phyloP scores from a whole-genome alignment of 2,797 vertebrate species.

The Pseudocheirus occidentalis region DNA sequence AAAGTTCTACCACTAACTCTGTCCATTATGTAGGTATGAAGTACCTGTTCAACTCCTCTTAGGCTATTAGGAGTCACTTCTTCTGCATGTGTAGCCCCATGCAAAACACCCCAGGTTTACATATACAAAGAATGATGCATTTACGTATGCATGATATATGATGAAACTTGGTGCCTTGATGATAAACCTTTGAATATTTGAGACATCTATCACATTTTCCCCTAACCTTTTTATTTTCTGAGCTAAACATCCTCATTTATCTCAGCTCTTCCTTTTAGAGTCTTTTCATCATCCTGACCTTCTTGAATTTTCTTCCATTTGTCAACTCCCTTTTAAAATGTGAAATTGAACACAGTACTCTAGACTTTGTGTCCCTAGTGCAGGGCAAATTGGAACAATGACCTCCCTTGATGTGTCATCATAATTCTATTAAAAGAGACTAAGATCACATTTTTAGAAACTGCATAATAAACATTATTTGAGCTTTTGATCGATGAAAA shows the following conservation, averaged over 20 bases:
- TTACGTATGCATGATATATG: neutral
- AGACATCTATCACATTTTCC: neutral
- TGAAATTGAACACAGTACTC: neutral
- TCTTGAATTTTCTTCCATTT: neutral
- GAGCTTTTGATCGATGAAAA: neutral
- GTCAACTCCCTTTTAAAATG: neutral
- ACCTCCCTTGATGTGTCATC: neutral
- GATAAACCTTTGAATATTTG: neutral
- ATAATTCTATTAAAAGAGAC: neutral
- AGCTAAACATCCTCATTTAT: neutral
- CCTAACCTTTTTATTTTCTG: neutral
- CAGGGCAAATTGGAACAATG: neutral
- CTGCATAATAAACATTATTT: neutral
- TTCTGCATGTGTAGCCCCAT: neutral
- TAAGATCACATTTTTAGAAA: neutral
- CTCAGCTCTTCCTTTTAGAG: neutral
- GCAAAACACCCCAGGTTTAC: neutral
- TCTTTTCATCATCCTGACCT: neutral
- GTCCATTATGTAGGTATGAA: neutral
- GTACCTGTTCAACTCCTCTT: neutral
- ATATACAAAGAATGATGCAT: neutral
- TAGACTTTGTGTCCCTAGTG: neutral
- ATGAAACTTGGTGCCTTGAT: neutral
- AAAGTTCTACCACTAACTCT: neutral
- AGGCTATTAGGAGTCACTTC: neutral